Base-by-base conservation (phyloP, 2,113 vertebrate species). In the Anarrhichthys ocellatus region DNA sequence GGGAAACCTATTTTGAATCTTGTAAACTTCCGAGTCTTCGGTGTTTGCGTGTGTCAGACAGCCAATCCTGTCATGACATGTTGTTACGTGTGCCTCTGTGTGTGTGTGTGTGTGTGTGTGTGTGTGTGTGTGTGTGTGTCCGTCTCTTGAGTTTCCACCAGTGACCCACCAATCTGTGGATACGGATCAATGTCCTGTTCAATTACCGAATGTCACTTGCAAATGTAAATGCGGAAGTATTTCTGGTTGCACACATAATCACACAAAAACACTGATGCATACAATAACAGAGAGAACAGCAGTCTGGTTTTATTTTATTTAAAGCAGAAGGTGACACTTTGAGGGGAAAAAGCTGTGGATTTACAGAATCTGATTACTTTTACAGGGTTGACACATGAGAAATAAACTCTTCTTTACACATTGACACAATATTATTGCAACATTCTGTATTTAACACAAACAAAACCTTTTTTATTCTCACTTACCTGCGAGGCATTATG, bases 231-330 rank as follows among this genome's bases (percentile, higher is more conserved):
- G 36, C 40, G 44, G 40, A 32, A 70, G 32, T 6, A 42, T 61
- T 61, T 63, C 17, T 9, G 22, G n/a, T 1, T 69, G 72, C 64
- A 78, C 24, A 56, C 6, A 75, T 42, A 44, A n/a, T 61, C 13
- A 36, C 38, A 69, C 48, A 48, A 18, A 18, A 27, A 52, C 7
- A 76, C 27, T 29, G 6, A 66, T n/a, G 24, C 40, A 11, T 5
- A n/a, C 0, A 80, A 61, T 44, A 54, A 86, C 32, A 70, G 50
- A 70, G 10, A 86, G 10, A 88, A 40, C 27, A 44, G 5, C 29
- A 70, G 46, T 72, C 48, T 79, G 36, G 15, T 83, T 72, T 66
- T 56, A 64, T 48, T 82, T 82, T 89, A 87, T 83, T 85, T 3
- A 77, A 56, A 77, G 29, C 6, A 58, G 1, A 50, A 17, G 2